These are phyloP conservation scores for Tenebrosternarchus preto DNA, from an alignment of 2,113 vertebrate species.

Conservation along the genomic window DNA sequence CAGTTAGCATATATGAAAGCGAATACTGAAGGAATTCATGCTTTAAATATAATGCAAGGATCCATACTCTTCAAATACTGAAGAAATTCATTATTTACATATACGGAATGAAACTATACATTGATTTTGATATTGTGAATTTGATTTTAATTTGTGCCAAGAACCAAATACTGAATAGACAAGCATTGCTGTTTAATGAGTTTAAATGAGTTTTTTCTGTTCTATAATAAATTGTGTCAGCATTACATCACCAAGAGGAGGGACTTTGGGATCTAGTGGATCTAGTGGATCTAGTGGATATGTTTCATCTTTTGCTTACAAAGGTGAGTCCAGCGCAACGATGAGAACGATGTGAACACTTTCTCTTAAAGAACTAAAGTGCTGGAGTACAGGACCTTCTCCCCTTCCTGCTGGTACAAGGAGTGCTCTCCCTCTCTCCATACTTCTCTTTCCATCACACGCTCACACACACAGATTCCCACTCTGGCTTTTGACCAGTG, in stretches of 20 bases:
- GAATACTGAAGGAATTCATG: background rate
- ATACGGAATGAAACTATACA: too few species aligned
- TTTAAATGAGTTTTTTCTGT: too few species aligned
- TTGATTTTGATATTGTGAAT: too few species aligned
- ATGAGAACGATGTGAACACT: too few species aligned
- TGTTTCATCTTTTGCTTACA: too few species aligned
- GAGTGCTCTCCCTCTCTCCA: slow-evolving; percentile 18
- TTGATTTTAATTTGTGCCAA: too few species aligned
- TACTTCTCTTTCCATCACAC: slow-evolving; percentile 2
- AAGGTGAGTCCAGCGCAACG: too few species aligned
- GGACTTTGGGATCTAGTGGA: too few species aligned
- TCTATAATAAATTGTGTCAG: too few species aligned
- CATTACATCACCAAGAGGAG: background rate
- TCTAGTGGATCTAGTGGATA: too few species aligned
- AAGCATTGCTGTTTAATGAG: background rate
- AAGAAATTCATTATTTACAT: too few species aligned
- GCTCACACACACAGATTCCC: slow-evolving; percentile 33
- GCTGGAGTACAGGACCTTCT: slow-evolving; percentile 74
- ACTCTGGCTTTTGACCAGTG: slow-evolving; percentile 73
- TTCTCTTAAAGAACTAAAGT: slow-evolving; percentile 67
- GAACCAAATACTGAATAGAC: background rate
- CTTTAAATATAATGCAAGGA: background rate
- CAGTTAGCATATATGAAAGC: slow-evolving; percentile 9
- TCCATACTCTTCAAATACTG: too few species aligned
- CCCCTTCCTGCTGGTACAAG: slow-evolving; percentile 48